phyloP scores from a whole-genome alignment of 2,113 vertebrate species.

The Leiothrix lutea region DNA sequence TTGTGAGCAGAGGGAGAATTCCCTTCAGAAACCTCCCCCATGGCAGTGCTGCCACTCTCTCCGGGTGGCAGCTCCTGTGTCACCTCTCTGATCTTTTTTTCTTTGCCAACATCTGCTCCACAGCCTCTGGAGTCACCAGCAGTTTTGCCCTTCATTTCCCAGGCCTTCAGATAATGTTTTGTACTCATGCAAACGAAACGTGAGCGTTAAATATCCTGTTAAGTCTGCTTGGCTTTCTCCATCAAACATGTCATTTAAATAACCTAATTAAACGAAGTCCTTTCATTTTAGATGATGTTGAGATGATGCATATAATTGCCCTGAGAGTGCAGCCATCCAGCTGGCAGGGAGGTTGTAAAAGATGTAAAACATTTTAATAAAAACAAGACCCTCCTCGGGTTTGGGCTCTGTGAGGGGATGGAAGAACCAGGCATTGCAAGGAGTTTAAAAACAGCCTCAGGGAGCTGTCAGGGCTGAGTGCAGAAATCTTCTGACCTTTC shows the following conservation, averaged over 20 bases:
- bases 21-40: background rate
- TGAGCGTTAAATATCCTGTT: background rate
- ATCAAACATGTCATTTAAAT: constrained; percentile 30
- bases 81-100: background rate
- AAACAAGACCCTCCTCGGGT: constrained; percentile 17
- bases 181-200: background rate
- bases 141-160: background rate
- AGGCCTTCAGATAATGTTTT: background rate
- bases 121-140: background rate
- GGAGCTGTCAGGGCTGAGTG: background rate
- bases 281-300: constrained; percentile 23
- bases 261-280: constrained; percentile 25
- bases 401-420: background rate
- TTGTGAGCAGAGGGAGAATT: background rate
- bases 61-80: background rate
- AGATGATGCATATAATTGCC: constrained; percentile 45
- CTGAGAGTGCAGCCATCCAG: background rate
- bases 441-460: background rate
- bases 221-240: constrained; percentile 4
- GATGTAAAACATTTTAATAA: constrained; percentile 34
- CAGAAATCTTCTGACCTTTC: background rate
- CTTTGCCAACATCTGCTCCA: background rate
- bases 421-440: background rate
- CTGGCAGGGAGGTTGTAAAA: background rate
- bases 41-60: background rate